A percentile compares a stretch with the other conserved stretches of the same genome.
phyloP scores from a whole-genome alignment of 2,797 vertebrate species.

The Acrocephalus scirpaceus region DNA sequence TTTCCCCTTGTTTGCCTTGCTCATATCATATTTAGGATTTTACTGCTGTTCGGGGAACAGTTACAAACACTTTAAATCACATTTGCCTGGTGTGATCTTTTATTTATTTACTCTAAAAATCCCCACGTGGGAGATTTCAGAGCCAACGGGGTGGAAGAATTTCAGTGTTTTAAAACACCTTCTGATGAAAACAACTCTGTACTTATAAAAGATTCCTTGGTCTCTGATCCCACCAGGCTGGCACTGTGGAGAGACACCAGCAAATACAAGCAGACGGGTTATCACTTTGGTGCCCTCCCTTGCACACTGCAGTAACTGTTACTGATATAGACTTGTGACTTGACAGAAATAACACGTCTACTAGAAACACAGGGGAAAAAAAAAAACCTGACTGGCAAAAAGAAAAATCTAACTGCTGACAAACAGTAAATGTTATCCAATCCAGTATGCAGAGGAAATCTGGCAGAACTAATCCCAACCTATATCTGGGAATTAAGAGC shows the following conservation, averaged over 20 bases:
- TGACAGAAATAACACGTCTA: not conserved
- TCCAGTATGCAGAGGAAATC: not conserved
- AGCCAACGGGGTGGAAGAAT: not conserved
- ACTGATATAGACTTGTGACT: not conserved
- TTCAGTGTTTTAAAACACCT: slow-evolving; percentile 10
- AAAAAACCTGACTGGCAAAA: not conserved
- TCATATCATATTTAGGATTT: slow-evolving; percentile 43
- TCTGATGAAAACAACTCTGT: not conserved
- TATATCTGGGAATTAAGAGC: not conserved
- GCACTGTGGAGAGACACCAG: not conserved
- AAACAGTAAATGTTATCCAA: not conserved
- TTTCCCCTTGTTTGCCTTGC: not conserved
- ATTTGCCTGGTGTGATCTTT: slow-evolving; percentile 35
- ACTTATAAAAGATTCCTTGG: not conserved
- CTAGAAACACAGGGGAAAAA: not conserved
- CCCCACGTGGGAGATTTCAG: not conserved
- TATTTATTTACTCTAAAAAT: slow-evolving; percentile 52
- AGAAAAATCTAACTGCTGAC: not conserved
- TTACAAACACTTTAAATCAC: slow-evolving; percentile 47
- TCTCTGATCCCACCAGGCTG: not conserved
- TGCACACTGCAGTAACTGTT: not conserved
- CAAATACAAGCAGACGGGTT: not conserved
- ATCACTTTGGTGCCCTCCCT: not conserved
- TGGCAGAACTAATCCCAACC: not conserved
- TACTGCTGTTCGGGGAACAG: slow-evolving; percentile 1